Evolutionary conservation across 1,140 invertebrate genomes (phyloP), one percentile per base, ranked within the genome.

Genomic region (Latrodectus geometricus): DNA sequence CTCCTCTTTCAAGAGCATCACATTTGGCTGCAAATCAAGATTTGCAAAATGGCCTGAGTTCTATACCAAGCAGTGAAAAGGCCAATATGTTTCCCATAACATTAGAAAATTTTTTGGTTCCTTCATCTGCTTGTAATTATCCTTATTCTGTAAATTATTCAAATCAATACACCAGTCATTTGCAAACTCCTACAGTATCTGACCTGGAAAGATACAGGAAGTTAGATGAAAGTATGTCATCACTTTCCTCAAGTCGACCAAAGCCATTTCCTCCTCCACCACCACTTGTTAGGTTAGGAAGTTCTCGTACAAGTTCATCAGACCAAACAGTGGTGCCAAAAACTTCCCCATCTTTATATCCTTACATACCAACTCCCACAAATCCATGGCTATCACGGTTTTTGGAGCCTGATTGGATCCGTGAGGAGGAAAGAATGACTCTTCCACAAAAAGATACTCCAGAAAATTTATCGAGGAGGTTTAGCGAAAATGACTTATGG

Each of bases 211-310:
- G 74, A 17, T 85, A 74, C 48, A 21, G 83, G 35, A 80, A 86
- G 56, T 65, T 66, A 11, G 77, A 86, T 7, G 76, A 65, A 21
- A 80, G 56, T 66, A 65, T 80, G 12, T 52, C 84, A 11, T 73
- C 84, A 21, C 12, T 79, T 21, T 12, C 84, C 20, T 70, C 81
- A 9, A 73, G 69, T 8, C 78, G 68, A 21, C 35, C 74, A 17
- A 81, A 65, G 50, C 9, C 83, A 54, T 88, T 84, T 70, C 81
- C 81, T 17, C 87, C 87, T 48, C 87, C 87, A 52, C 87, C 87
- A 48, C 87, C 87, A 56, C 70, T 88, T 20, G 87, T 88, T 9
- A 72, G 81, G 49, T 56, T 88, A 20, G 86, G 73, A 17, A 65
- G 35, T 21, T 48, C 76, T 7, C 73, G 66, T 56, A 50, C 75